Conservation (phyloP, 1,140 invertebrate genomes). For the Trichogramma pretiosum region DNA sequence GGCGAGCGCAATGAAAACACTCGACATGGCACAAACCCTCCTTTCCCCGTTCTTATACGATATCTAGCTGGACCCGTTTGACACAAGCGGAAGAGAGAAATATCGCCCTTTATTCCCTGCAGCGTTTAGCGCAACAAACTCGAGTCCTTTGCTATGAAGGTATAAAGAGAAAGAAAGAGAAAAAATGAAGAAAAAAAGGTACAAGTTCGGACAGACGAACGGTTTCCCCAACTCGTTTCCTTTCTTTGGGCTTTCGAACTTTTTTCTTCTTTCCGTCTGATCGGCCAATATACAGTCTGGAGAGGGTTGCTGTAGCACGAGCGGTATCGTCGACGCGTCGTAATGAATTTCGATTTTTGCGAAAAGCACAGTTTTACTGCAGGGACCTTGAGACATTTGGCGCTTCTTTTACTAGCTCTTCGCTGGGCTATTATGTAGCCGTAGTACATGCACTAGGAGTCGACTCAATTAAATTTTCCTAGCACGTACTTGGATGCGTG, state of each 20-base stretch:
- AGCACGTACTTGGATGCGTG: constrained; percentile 17
- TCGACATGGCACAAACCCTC: constrained; percentile 5
- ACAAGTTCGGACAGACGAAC: constrained; percentile 1
- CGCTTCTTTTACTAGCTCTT: neutral
- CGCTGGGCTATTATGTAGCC: neutral
- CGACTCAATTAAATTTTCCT: constrained; percentile 10
- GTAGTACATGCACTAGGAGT: no score
- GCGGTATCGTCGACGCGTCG: constrained; percentile 12
- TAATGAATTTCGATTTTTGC: constrained; percentile 19
- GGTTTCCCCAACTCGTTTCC: neutral
- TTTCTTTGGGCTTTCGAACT: neutral
- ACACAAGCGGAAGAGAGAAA: constrained; percentile 13
- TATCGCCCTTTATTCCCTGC: constrained; percentile 12
- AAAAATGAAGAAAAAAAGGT: neutral
- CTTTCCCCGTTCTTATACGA: no score
- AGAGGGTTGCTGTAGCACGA: no score
- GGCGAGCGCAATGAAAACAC: constrained; percentile 9
- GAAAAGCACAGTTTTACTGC: no score
- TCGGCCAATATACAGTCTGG: no score
- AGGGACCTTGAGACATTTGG: no score
- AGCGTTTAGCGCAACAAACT: constrained; percentile 10
- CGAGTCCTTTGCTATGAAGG: no score
- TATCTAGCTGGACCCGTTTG: no score
- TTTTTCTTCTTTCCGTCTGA: constrained; percentile 15
- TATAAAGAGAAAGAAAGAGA: constrained; percentile 9